Base-by-base conservation (phyloP, 2,797 vertebrate species). In the Chromobotia macracanthus region DNA sequence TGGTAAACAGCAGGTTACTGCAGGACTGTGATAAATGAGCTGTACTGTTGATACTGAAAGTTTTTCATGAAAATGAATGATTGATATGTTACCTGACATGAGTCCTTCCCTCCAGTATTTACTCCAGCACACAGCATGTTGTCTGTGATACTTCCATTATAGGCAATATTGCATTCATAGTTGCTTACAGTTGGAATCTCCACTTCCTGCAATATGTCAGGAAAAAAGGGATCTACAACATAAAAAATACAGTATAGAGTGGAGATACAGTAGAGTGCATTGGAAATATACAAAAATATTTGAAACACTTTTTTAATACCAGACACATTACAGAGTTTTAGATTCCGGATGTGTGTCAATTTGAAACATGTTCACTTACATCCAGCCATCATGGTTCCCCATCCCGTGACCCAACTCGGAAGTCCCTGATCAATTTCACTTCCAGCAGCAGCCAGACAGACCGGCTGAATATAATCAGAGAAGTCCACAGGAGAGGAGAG, bases 111-210 rank as follows among this genome's bases (percentile, higher is more conserved):
- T 0, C 86, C 82, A 15, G 72, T 21, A n/a, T 21, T 0, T 1
- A 85, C 44, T 4, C 61, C 84, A 10, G 85, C 85, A 28, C 84
- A 88, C 1, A 91, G 51, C 89, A 88, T 87, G 19, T 89, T 89
- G 1, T 2, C 3, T 15, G 46, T 73, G 16, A 38, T 56, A 0
- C 12, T 1, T 4, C 19, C 1, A n/a, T 13, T 23, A 28, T 67
- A 87, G 9, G 77, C n/a, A 0, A 0, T 1, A n/a, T 77, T 81
- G 5, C 88, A 89, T 15, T 65, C 25, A 3, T 31, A 15, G 3
- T 21, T 48, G 2, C 66, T 77, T 56, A 91, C 80, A 44, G 86
- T 25, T 0, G 87, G 85, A 44, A 90, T 61, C 1, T 72, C 2
- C 1, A 77, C 81, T 75, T 90, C 84, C 60, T 88, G 88, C 38